Conservation (phyloP, 35 echinoderm and acorn worm species). For the Eucidaris tribuloides region DNA sequence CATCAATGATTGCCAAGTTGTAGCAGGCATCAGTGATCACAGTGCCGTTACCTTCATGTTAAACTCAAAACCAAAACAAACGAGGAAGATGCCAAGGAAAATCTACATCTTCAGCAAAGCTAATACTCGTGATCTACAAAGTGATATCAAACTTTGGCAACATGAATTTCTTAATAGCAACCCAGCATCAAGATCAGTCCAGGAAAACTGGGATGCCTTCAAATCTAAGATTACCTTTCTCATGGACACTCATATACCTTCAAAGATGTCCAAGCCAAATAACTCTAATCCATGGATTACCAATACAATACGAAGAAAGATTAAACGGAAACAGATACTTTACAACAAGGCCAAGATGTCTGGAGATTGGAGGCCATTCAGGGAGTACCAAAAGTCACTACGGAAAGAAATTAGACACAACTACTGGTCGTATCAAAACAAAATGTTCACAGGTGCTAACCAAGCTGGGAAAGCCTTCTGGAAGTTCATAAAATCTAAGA, state of each 20-base stretch:
- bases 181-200: not conserved
- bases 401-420: not conserved
- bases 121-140: not conserved
- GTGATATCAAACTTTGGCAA: not conserved
- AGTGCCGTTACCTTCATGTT: not conserved
- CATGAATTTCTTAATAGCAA: not conserved
- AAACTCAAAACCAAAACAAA: not conserved
- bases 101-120: conserved; percentile 9
- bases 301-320: conserved; percentile 2
- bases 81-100: conserved; percentile 18
- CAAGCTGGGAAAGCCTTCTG: conserved; percentile 20
- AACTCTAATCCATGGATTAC: conserved; percentile 29
- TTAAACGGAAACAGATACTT: conserved; percentile 24
- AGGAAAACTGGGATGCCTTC: not conserved
- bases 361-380: conserved; percentile 18
- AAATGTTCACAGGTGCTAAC: not conserved
- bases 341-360: conserved; percentile 30
- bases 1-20: not conserved
- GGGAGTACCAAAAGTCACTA: conserved; percentile 1
- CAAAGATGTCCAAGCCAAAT: conserved; percentile 24
- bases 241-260: conserved; percentile 33
- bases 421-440: conserved; percentile 35
- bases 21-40: conserved; percentile 28
- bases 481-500: conserved; percentile 38
- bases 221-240: not conserved